Percentiles rank a stretch among this genome's conserved stretches.
Evolutionary conservation across 2,113 vertebrate genomes (phyloP).

Genomic region (Clarias gariepinus): DNA sequence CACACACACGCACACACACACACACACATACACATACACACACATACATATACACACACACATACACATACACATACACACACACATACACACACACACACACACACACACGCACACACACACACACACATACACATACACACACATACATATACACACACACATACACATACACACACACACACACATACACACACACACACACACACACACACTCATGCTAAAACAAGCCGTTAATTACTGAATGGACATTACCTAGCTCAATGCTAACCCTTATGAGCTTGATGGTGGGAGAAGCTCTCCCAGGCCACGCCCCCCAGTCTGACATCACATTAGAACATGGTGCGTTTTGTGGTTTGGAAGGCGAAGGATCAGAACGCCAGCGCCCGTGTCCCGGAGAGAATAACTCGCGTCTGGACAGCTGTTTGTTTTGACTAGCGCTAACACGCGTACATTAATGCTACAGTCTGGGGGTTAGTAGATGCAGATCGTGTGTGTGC

Average conservation of each 20-base stretch:
- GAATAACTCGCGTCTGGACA: background rate
- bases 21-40: no score
- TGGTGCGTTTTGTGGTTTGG: background rate
- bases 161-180: no score
- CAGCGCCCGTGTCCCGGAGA: background rate
- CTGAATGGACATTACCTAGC: background rate
- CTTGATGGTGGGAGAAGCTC: background rate
- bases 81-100: no score
- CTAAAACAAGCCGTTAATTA: no score
- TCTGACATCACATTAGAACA: background rate
- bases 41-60: no score
- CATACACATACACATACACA: no score
- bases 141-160: no score
- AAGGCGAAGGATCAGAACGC: background rate
- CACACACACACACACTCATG: no score
- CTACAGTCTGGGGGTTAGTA: background rate
- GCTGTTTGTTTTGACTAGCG: background rate
- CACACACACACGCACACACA: no score
- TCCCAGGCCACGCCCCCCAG: background rate
- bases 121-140: no score
- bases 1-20: no score
- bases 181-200: no score
- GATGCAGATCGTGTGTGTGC: background rate
- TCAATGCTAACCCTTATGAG: background rate
- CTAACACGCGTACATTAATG: background rate